Conservation (phyloP, 2,797 vertebrate species). For the Sebastes jordani region DNA sequence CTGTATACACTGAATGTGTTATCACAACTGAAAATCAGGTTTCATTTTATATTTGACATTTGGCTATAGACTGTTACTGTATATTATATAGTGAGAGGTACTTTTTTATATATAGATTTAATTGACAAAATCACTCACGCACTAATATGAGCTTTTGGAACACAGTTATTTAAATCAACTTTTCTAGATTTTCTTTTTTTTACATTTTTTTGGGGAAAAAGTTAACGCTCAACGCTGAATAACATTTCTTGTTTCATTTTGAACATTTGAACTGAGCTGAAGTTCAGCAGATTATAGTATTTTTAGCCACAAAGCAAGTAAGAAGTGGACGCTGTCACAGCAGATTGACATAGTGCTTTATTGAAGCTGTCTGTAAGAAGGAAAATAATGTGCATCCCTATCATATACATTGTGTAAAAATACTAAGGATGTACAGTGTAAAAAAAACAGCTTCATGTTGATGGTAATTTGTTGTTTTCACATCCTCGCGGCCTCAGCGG, state of each 20-base stretch:
- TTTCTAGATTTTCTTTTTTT: not conserved
- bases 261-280: not conserved
- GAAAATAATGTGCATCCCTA: conserved; percentile 97
- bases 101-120: not conserved
- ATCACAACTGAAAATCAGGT: not conserved
- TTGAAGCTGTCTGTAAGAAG: conserved; percentile 97
- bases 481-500: conserved; percentile 88
- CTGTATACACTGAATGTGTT: not conserved
- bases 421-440: conserved; percentile 98
- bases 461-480: conserved; percentile 86
- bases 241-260: not conserved
- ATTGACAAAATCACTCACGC: not conserved
- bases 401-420: conserved; percentile 97
- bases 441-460: conserved; percentile 93
- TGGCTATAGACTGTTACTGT: not conserved
- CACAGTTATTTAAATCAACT: not conserved
- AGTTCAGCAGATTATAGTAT: not conserved
- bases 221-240: not conserved
- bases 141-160: not conserved
- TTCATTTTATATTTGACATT: not conserved
- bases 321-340: conserved; percentile 65
- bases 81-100: not conserved
- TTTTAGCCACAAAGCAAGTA: conserved; percentile 48
- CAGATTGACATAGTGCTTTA: conserved; percentile 98
- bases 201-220: not conserved